A percentile compares a stretch with the other conserved stretches of the same genome.
phyloP scores from a whole-genome alignment of 2,888 invertebrate species.

The Microdon myrmicae region DNA sequence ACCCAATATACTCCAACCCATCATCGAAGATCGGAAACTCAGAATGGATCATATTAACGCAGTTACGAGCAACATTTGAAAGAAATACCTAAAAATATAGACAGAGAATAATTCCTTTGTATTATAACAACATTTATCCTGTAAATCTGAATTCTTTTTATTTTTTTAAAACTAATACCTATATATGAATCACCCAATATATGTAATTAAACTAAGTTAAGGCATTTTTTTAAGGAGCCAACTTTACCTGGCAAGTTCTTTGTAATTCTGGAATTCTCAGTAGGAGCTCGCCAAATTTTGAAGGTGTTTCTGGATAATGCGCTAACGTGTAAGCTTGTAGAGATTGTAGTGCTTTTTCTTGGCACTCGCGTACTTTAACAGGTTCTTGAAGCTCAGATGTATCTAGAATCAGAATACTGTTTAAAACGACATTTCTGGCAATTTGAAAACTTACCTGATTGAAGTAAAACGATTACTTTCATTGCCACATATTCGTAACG shows the following conservation, averaged over 20 bases:
- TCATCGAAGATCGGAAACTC: too few species aligned
- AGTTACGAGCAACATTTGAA: too few species aligned
- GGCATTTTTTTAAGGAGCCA: neutral
- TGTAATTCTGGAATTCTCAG: conserved; percentile 94
- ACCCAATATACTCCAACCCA: too few species aligned
- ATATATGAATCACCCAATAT: neutral
- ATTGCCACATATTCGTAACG: conserved; percentile 96
- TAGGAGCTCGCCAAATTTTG: conserved; percentile 93
- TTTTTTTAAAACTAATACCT: too few species aligned
- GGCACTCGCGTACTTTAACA: conserved; percentile 92
- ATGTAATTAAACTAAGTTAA: neutral
- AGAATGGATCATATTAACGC: too few species aligned
- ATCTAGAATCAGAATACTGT: conserved; percentile 69
- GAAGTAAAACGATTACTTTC: conserved; percentile 91
- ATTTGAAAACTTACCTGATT: conserved; percentile 76
- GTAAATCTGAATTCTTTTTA: too few species aligned
- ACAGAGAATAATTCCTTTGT: too few species aligned
- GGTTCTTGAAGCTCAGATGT: conserved; percentile 92
- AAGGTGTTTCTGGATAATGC: conserved; percentile 91
- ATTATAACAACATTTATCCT: too few species aligned
- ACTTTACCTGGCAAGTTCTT: conserved; percentile 86
- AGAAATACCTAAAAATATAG: too few species aligned
- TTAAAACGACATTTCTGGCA: neutral
- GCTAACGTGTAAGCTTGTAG: conserved; percentile 88
- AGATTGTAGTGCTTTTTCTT: conserved; percentile 92